Evolutionary conservation across 1,140 invertebrate genomes (phyloP).

Genomic region (Heliconius eleuchia): DNA sequence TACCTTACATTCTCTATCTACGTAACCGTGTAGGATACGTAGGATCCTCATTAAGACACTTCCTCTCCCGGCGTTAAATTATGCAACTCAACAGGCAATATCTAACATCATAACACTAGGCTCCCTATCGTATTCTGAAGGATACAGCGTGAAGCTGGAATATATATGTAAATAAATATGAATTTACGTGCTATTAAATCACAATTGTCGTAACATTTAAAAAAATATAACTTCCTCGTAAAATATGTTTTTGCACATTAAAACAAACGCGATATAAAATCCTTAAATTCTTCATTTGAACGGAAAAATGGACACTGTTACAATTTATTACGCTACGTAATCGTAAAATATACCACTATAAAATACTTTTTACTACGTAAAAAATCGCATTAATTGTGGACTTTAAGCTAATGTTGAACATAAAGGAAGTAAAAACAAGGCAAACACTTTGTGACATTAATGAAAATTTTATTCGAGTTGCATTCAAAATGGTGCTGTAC

Average conservation of each 20-base stretch:
- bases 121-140: no score
- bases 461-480: slow-evolving; percentile 24
- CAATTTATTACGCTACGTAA: slow-evolving; percentile 1
- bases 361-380: slow-evolving; percentile 10
- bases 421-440: slow-evolving; percentile 23
- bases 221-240: background rate
- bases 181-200: no score
- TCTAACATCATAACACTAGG: no score
- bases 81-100: no score
- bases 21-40: no score
- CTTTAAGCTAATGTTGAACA: slow-evolving; percentile 24
- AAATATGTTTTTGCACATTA: slow-evolving; percentile 12
- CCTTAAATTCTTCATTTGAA: slow-evolving; percentile 1
- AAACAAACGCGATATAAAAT: slow-evolving; percentile 2
- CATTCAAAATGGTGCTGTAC: slow-evolving; percentile 19
- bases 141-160: no score
- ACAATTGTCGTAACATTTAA: background rate
- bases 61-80: no score
- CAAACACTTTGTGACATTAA: slow-evolving; percentile 22
- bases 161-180: no score
- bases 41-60: no score
- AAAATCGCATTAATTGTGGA: slow-evolving; percentile 14
- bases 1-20: no score
- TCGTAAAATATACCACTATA: slow-evolving; percentile 9
- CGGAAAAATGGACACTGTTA: background rate